Evolutionary conservation across 1,140 invertebrate species (phyloP).

Genomic region (Drosophila bifasciata): DNA sequence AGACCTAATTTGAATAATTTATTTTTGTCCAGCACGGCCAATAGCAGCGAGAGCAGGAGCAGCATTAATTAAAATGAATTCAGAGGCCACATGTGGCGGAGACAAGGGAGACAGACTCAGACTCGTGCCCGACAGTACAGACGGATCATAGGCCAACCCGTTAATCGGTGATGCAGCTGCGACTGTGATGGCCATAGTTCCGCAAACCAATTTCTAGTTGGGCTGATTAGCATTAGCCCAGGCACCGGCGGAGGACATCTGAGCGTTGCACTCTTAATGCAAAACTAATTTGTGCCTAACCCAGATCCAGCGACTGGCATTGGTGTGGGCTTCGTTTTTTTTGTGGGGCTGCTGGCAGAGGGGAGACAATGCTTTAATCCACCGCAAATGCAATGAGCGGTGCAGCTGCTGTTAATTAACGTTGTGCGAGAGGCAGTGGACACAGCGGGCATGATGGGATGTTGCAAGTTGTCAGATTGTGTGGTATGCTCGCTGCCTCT

Average conservation of each 20-base stretch:
- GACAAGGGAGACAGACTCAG: too few species aligned
- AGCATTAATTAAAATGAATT: constrained; percentile 51
- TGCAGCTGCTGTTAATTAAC: constrained; percentile 49
- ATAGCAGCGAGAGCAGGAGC: constrained; percentile 13
- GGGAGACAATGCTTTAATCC: constrained; percentile 44
- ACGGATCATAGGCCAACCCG: constrained; percentile 7
- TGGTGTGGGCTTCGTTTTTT: constrained; percentile 1
- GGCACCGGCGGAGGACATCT: not conserved
- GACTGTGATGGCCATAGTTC: not conserved
- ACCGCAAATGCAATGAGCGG: constrained; percentile 41
- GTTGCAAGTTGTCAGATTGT: constrained; percentile 32
- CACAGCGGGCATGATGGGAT: not conserved
- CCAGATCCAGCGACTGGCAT: not conserved
- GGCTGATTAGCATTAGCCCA: constrained; percentile 17
- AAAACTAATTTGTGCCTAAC: constrained; percentile 21
- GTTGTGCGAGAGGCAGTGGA: not conserved
- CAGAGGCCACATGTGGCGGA: constrained; percentile 4
- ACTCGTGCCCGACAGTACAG: too few species aligned
- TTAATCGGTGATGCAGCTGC: constrained; percentile 11
- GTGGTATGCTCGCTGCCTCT: constrained; percentile 2
- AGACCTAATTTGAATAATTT: constrained; percentile 72
- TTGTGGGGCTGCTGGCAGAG: not conserved
- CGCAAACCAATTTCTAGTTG: constrained; percentile 3
- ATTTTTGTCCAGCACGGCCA: constrained; percentile 22
- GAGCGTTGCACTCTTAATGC: constrained; percentile 21